Evolutionary conservation across 2,797 vertebrate genomes (phyloP).

Genomic region (Microhierax caerulescens): DNA sequence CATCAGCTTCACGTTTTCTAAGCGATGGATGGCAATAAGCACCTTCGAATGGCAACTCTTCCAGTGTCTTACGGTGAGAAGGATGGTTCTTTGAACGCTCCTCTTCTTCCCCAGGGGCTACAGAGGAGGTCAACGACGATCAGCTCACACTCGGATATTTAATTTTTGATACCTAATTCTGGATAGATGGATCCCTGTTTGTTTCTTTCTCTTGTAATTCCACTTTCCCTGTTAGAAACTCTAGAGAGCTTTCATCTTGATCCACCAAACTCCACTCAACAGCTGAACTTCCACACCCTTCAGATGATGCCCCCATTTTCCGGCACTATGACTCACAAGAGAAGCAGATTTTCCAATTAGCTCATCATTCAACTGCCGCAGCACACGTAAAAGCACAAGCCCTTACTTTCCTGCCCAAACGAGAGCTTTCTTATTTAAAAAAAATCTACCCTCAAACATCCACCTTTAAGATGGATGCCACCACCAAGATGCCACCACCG

Average conservation of each 20-base stretch:
- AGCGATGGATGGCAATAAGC: too few relatives aligned
- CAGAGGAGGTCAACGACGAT: neutral
- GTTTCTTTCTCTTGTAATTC: neutral
- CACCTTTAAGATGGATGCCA: too few relatives aligned
- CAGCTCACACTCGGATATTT: neutral
- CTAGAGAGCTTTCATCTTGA: neutral
- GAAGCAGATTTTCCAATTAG: neutral
- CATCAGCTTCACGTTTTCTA: neutral
- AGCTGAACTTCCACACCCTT: neutral
- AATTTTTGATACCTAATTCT: neutral
- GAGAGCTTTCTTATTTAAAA: neutral
- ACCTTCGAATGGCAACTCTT: too few relatives aligned
- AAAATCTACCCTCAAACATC: neutral
- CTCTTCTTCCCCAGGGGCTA: neutral
- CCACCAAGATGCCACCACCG: too few relatives aligned
- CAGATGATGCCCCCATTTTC: neutral
- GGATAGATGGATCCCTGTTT: neutral
- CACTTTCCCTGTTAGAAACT: neutral
- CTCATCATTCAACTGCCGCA: neutral
- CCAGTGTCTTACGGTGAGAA: accelerated
- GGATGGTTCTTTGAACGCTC: neutral
- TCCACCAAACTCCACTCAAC: neutral
- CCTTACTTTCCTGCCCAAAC: neutral
- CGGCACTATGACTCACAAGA: neutral
- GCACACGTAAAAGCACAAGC: neutral